These are phyloP conservation scores for Collichthys lucidus DNA, from an alignment of 2,113 vertebrate genomes.

Conservation along the genomic window DNA sequence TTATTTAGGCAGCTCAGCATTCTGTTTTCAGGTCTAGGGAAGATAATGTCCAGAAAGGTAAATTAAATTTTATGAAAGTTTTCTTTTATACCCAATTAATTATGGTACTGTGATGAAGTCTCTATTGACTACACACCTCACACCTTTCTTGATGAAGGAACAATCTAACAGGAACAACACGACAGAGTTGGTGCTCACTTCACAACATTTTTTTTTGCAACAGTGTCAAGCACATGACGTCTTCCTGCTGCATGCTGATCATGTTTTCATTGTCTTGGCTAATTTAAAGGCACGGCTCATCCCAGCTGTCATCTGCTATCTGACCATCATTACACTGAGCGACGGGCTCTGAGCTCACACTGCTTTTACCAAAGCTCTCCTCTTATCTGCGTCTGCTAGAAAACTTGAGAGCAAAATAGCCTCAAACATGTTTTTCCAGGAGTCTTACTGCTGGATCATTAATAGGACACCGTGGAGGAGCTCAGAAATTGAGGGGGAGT, in stretches of 20 bases:
- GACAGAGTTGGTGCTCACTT: conserved; percentile 47
- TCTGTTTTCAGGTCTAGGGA: background rate
- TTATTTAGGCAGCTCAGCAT: background rate
- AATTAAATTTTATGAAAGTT: background rate
- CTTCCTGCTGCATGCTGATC: conserved; percentile 57
- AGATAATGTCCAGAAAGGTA: too few species aligned
- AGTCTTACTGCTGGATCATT: conserved; percentile 22
- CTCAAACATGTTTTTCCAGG: conserved; percentile 39
- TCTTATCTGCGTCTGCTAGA: conserved; percentile 31
- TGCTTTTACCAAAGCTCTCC: conserved; percentile 34
- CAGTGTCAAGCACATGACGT: conserved; percentile 2
- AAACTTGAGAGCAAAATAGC: conserved; percentile 26
- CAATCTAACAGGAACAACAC: background rate
- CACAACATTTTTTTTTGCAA: conserved; percentile 42
- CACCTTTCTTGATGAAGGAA: conserved; percentile 3
- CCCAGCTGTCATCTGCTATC: conserved; percentile 46
- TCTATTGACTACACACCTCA: background rate
- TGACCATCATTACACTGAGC: conserved; percentile 37
- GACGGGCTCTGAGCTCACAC: conserved; percentile 26
- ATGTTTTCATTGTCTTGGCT: conserved; percentile 43
- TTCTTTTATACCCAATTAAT: background rate
- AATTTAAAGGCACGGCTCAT: conserved; percentile 54
- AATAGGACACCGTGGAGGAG: conserved; percentile 27
- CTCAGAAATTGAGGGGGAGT: conserved; percentile 28
- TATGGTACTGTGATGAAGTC: too few species aligned